Conservation (phyloP, 2,888 invertebrate species). For the Patella depressa region DNA sequence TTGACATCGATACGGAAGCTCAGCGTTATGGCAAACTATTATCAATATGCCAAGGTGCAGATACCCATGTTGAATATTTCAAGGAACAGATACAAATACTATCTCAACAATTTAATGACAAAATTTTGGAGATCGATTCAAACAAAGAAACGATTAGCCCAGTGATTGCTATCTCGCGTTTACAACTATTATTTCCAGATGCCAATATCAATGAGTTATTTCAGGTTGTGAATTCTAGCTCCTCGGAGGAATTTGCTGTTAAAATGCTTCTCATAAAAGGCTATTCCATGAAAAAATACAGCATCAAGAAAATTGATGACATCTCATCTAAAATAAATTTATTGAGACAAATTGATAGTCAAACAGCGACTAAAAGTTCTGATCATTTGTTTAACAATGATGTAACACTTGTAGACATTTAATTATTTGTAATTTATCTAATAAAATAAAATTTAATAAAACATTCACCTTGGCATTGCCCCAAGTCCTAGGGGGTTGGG, state of each 20-base stretch:
- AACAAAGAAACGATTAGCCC: constrained; percentile 24
- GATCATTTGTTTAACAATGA: no score
- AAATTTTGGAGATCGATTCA: constrained; percentile 26
- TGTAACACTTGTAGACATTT: no score
- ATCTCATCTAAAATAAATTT: no score
- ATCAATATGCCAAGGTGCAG: constrained; percentile 39
- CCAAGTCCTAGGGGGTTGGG: no score
- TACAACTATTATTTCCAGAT: constrained; percentile 53
- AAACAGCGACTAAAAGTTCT: no score
- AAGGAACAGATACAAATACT: constrained; percentile 32
- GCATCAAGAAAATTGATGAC: background rate
- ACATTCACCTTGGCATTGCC: no score
- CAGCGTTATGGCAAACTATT: constrained; percentile 24
- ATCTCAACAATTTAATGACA: constrained; percentile 28
- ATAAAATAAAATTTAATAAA: no score
- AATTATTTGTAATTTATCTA: no score
- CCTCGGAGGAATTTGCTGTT: constrained; percentile 49
- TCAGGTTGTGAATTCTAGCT: constrained; percentile 35
- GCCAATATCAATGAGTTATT: constrained; percentile 35
- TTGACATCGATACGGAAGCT: constrained; percentile 47
- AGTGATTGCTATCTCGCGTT: constrained; percentile 45
- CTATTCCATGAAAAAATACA: constrained; percentile 40
- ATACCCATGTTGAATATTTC: constrained; percentile 37
- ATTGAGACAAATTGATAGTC: no score
- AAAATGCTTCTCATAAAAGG: constrained; percentile 46